Conservation (phyloP, 2,113 vertebrate species). For the Morone chrysops region DNA sequence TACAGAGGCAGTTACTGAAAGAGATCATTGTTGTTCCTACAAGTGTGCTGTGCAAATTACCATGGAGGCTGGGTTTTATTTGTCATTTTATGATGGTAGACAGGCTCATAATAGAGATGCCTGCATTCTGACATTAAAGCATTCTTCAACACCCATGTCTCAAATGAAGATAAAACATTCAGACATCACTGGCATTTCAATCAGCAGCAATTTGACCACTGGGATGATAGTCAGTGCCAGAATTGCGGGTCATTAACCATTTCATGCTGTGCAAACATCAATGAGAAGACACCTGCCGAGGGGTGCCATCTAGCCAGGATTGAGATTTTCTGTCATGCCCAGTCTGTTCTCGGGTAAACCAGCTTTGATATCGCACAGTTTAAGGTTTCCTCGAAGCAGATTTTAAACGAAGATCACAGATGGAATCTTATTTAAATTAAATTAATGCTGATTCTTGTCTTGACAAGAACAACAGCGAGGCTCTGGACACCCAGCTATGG, state of each 20-base stretch:
- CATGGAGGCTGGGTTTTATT: constrained; percentile 22
- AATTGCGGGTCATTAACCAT: constrained; percentile 58
- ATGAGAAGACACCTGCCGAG: background rate
- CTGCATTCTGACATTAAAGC: constrained; percentile 41
- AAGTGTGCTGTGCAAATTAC: constrained; percentile 6
- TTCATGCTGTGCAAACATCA: constrained; percentile 64
- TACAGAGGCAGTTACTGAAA: background rate
- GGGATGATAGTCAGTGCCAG: constrained; percentile 31
- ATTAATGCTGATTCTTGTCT: constrained; percentile 26
- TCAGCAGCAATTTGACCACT: constrained; percentile 41
- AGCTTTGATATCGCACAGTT: constrained; percentile 34
- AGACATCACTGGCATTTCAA: constrained; percentile 46
- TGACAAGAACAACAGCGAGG: background rate
- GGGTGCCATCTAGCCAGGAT: background rate
- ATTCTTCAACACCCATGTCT: constrained; percentile 2
- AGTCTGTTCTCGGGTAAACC: constrained; percentile 6
- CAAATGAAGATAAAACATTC: constrained; percentile 49
- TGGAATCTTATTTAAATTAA: constrained; percentile 29
- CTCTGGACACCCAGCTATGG: background rate
- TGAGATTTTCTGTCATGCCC: constrained; percentile 39
- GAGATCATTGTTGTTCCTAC: background rate
- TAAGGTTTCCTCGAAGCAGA: constrained; percentile 7
- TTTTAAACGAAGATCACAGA: constrained; percentile 17
- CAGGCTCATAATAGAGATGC: constrained; percentile 49
- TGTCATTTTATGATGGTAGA: constrained; percentile 18